A percentile compares a stretch with the other conserved stretches of the same genome.
Conservation (phyloP, 2,113 vertebrate genomes). For the Phodopus roborovskii region DNA sequence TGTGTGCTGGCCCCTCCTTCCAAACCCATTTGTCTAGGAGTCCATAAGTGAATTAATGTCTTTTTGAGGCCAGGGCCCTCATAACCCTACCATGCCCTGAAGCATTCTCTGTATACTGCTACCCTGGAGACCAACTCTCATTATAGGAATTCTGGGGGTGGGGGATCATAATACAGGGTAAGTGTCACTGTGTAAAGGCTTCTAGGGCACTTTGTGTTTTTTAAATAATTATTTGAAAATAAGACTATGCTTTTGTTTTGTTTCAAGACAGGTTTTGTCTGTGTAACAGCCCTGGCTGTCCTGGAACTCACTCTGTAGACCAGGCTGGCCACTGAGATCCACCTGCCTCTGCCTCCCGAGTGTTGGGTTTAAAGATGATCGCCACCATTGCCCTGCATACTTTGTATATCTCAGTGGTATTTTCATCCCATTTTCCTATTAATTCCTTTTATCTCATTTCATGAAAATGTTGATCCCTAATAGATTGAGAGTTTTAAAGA, state of each 20-base stretch:
- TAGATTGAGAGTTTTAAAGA: background rate
- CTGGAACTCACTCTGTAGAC: no score
- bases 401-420: background rate
- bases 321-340: no score
- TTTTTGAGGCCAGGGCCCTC: background rate
- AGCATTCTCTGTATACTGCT: background rate
- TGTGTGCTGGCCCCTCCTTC: background rate
- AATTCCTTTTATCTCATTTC: slow-evolving; percentile 22
- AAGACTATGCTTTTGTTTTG: background rate
- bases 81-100: background rate
- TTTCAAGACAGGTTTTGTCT: no score
- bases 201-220: background rate
- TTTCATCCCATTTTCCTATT: background rate
- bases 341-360: no score
- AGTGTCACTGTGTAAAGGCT: background rate
- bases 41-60: background rate
- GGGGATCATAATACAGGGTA: background rate
- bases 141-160: background rate
- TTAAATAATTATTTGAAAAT: background rate
- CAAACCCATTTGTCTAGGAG: background rate
- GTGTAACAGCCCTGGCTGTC: no score
- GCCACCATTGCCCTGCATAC: background rate
- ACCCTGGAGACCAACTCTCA: background rate
- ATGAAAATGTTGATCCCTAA: background rate
- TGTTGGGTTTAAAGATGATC: no score